Percentiles rank a stretch among this genome's conserved stretches.
Conservation (phyloP, 2,797 vertebrate genomes). For the Muraenolepis orangiensis region DNA sequence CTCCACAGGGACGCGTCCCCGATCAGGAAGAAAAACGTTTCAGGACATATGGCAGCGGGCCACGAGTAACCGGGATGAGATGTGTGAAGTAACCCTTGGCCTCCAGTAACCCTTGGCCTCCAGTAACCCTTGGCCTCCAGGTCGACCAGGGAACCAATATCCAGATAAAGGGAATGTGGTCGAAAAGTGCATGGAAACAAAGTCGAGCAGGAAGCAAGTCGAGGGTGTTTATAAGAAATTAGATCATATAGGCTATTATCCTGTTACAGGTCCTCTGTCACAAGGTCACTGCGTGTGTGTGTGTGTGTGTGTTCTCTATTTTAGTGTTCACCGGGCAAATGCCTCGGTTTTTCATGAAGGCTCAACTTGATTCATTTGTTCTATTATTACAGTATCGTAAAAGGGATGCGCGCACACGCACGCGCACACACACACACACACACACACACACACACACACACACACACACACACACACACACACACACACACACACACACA, state of each 20-base stretch:
- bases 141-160: slow-evolving; percentile 74
- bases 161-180: neutral
- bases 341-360: neutral
- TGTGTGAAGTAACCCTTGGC: slow-evolving; percentile 89
- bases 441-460: neutral
- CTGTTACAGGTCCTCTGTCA: slow-evolving; percentile 1
- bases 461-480: no score
- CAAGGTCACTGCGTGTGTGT: neutral
- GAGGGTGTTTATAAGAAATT: neutral
- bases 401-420: neutral
- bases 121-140: slow-evolving; percentile 84
- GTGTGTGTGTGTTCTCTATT: neutral
- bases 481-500: no score
- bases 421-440: no score
- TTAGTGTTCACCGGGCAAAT: neutral
- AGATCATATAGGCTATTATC: slow-evolving; percentile 71
- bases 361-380: neutral
- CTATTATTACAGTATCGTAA: neutral
- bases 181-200: neutral
- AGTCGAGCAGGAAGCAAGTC: neutral
- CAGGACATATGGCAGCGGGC: slow-evolving; percentile 86
- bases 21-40: slow-evolving; percentile 79
- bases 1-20: slow-evolving; percentile 78
- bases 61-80: slow-evolving; percentile 87
- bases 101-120: slow-evolving; percentile 86